Evolutionary conservation across 2,888 invertebrate genomes (phyloP).

Genomic region (Rhagium mordax): DNA sequence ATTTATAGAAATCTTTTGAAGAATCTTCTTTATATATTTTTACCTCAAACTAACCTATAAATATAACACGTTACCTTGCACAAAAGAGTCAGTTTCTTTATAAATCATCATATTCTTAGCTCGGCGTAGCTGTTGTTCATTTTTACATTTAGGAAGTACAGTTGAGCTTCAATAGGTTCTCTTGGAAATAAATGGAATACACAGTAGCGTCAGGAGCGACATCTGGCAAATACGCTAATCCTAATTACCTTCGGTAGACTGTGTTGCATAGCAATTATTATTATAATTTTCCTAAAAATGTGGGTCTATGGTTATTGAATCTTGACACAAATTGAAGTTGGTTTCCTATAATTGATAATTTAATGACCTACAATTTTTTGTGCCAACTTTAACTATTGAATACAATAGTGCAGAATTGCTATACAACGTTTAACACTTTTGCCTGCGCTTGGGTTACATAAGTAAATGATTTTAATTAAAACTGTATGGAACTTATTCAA

Average conservation of each 20-base stretch:
- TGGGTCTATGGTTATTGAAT: conserved; percentile 14
- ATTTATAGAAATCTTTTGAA: neutral
- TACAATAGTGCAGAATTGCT: too few species aligned
- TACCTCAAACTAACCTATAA: neutral
- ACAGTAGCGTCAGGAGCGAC: conserved; percentile 27
- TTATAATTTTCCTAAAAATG: conserved; percentile 26
- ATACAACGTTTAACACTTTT: too few species aligned
- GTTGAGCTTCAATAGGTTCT: neutral
- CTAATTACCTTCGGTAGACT: conserved; percentile 31
- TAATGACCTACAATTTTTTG: neutral
- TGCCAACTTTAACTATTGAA: too few species aligned
- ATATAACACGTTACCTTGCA: neutral
- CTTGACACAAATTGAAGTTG: conserved; percentile 13
- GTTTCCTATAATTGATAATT: neutral
- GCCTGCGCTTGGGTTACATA: too few species aligned
- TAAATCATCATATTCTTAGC: neutral
- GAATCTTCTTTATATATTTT: neutral
- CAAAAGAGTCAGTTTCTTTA: conserved; percentile 9
- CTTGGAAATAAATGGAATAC: conserved; percentile 3
- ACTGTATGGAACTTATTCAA: too few species aligned
- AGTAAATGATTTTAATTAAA: too few species aligned
- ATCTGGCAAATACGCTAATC: conserved; percentile 38
- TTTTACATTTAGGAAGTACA: conserved; percentile 19
- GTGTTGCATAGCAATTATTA: conserved; percentile 17
- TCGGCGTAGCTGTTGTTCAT: conserved; percentile 1